Evolutionary conservation across 2,888 invertebrate genomes (phyloP).

Genomic region (Chouioia cunea): DNA sequence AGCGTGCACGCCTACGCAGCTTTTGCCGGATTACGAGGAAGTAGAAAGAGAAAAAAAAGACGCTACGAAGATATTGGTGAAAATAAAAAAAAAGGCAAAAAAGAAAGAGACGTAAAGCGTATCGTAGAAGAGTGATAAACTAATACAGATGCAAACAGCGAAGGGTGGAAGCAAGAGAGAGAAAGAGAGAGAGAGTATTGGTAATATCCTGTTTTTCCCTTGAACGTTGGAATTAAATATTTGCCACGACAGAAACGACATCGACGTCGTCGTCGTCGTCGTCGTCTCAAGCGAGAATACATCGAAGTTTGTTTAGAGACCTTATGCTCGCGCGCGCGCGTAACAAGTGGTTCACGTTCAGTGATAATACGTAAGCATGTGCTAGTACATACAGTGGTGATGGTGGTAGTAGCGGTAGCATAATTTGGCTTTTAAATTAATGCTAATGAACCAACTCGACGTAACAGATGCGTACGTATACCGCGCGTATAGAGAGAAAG

Average conservation of each 20-base stretch:
- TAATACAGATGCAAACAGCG: conserved; percentile 35
- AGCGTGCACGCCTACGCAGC: conserved; percentile 18
- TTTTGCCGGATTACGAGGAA: background rate
- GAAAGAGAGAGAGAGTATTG: conserved; percentile 48
- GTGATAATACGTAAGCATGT: background rate
- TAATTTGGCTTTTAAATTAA: conserved; percentile 35
- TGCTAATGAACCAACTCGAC: conserved; percentile 12
- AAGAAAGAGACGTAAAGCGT: conserved; percentile 16
- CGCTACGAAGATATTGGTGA: conserved; percentile 10
- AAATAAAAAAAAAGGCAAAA: conserved; percentile 7
- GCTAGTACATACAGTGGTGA: background rate
- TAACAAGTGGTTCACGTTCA: conserved; percentile 18
- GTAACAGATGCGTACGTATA: conserved; percentile 32
- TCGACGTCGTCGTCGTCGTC: background rate
- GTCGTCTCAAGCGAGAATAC: conserved; percentile 1
- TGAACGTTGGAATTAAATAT: conserved; percentile 61
- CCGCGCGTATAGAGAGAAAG: no score
- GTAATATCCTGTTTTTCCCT: conserved; percentile 62
- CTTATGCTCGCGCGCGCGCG: conserved; percentile 5
- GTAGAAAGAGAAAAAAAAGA: conserved; percentile 9
- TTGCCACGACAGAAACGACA: conserved; percentile 51
- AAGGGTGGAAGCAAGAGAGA: conserved; percentile 5
- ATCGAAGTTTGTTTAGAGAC: background rate
- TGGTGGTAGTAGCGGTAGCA: background rate
- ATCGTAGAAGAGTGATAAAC: conserved; percentile 16